A percentile compares a stretch with the other conserved stretches of the same genome.
Evolutionary conservation across 2,888 invertebrate species (phyloP).

Genomic region (Neoitamus cyanurus): DNA sequence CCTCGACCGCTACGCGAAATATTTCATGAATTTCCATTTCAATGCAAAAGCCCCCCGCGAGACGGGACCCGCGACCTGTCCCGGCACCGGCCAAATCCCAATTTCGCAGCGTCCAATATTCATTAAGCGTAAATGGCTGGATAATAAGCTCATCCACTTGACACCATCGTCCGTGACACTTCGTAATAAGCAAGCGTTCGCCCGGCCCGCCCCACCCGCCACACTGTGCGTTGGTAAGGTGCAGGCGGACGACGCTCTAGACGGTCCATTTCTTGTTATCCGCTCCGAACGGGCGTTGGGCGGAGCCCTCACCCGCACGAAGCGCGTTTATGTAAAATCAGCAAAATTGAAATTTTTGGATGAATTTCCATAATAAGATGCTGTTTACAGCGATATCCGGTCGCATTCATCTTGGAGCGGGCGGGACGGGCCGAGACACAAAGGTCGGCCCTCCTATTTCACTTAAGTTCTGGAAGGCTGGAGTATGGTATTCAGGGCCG

Average conservation of each 20-base stretch:
- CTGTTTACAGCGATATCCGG: neutral
- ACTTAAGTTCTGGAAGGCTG: constrained; percentile 1
- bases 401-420: neutral
- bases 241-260: no score
- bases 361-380: constrained; percentile 22
- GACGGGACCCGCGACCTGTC: no score
- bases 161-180: constrained; percentile 1
- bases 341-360: constrained; percentile 32
- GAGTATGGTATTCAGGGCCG: neutral
- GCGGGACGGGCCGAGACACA: neutral
- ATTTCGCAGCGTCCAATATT: neutral
- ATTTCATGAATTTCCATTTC: neutral
- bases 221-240: neutral
- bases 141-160: constrained; percentile 4
- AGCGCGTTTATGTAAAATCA: constrained; percentile 16
- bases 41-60: neutral
- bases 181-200: neutral
- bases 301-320: neutral
- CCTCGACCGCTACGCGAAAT: neutral
- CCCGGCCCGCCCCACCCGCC: neutral
- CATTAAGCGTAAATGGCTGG: neutral
- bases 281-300: no score
- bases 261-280: neutral
- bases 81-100: neutral
- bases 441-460: neutral